Conservation (phyloP, 2,888 invertebrate species). For the Drosophila neonasuta region DNA sequence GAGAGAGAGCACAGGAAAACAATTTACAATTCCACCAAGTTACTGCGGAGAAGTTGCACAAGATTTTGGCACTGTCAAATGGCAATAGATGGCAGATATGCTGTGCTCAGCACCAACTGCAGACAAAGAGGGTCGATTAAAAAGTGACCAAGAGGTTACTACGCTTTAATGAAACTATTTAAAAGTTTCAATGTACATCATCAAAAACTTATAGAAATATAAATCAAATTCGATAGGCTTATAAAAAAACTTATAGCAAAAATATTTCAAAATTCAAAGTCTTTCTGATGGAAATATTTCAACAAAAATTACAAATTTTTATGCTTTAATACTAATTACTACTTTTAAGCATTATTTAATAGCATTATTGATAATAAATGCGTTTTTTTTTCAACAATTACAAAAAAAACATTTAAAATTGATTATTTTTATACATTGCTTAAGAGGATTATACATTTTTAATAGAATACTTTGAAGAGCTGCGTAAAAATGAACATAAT, state of each 20-base stretch:
- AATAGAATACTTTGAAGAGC: not conserved
- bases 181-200: too few relatives aligned
- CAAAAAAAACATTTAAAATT: not conserved
- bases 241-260: too few relatives aligned
- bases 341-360: too few relatives aligned
- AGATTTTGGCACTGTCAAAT: slow-evolving; percentile 63
- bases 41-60: slow-evolving; percentile 48
- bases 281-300: too few relatives aligned
- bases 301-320: too few relatives aligned
- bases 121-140: slow-evolving; percentile 23
- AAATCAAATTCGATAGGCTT: too few relatives aligned
- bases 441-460: not conserved
- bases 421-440: not conserved
- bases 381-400: too few relatives aligned
- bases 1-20: slow-evolving; percentile 61
- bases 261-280: too few relatives aligned
- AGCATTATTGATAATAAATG: too few relatives aligned
- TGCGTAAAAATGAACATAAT: not conserved
- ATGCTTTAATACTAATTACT: too few relatives aligned
- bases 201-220: too few relatives aligned
- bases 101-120: not conserved
- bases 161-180: too few relatives aligned
- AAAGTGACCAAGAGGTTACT: slow-evolving; percentile 22
- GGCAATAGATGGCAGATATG: slow-evolving; percentile 43
- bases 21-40: slow-evolving; percentile 71